Evolutionary conservation across 2,888 invertebrate genomes (phyloP), one percentile per base, ranked within the genome.

Genomic region (Eristalis pertinax): DNA sequence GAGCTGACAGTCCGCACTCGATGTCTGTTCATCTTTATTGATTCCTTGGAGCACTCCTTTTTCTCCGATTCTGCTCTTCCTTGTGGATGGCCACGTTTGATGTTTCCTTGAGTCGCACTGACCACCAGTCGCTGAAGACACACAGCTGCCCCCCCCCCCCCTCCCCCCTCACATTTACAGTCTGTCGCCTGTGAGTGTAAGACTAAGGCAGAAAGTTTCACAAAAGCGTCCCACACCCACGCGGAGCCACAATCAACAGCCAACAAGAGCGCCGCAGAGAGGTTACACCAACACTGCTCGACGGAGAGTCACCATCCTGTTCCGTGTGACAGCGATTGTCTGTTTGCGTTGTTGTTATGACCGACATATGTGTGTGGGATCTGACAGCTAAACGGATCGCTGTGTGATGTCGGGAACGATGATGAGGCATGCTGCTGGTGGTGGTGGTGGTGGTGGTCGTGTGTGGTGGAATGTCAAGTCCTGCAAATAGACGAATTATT

Each of bases 331-430:
- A 87, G 87, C 79, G 64, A 87, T 87, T 87, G 84, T 87, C 84
- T 84, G 87, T 87, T 87, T 87, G 84, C 64, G 84, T 84, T 84
- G 84, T 84, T 87, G 87, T 87, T 84, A 87, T 87, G 87, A 84
- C 87, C 87, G 87, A 87, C 87, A 87, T 80, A 84, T 87, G 87
- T 87, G 80, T 87, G 76, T 69, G 84, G 79, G 79, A 87, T 80
- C 80, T 87, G 87, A 84, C 87, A 87, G 79, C 83, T 86, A 86
- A 86, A 86, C 86, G 86, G 86, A 84, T 84, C 84, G 75, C 67
- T 84, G 75, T 87, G 75, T 87, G 86, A 87, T 87, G 83, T 69
- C 70, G 63, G 62, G 35, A 63, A 50, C 8, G 19, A 15, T 19
- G 38, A 35, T 75, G 65, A 35, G n/a, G 29, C 32, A 15, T 63